phyloP scores from a whole-genome alignment of 1,140 invertebrate species.

The Temnothorax curvispinosus region DNA sequence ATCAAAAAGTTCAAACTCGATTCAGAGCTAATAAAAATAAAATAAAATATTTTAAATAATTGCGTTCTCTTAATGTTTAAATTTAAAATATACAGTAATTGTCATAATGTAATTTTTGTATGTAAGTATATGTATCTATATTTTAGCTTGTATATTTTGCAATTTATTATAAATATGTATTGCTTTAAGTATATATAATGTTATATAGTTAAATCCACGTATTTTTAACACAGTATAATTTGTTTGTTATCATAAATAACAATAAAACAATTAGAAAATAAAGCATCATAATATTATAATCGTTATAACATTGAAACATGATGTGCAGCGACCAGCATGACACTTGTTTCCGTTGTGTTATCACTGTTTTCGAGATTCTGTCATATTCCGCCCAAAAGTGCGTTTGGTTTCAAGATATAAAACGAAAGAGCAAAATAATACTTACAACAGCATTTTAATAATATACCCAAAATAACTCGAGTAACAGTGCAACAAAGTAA shows the following conservation, averaged over 20 bases:
- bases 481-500: background rate
- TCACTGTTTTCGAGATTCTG: background rate
- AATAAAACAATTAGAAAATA: background rate
- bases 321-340: background rate
- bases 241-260: background rate
- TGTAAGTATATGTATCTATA: background rate
- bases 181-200: too few species aligned
- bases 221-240: background rate
- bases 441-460: background rate
- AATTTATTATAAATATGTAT: background rate
- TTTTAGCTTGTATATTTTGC: background rate
- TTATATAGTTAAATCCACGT: too few species aligned
- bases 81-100: background rate
- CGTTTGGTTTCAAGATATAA: background rate
- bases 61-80: background rate
- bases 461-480: background rate
- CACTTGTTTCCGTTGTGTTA: background rate
- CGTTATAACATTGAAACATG: background rate
- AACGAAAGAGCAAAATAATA: background rate
- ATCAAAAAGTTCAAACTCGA: background rate
- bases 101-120: background rate
- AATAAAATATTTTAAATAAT: background rate
- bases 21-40: background rate
- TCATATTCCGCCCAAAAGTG: background rate
- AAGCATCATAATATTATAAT: background rate